Evolutionary conservation across 1,140 invertebrate genomes (phyloP), one percentile per base, ranked within the genome.

Genomic region (Leptopilina boulardi): DNA sequence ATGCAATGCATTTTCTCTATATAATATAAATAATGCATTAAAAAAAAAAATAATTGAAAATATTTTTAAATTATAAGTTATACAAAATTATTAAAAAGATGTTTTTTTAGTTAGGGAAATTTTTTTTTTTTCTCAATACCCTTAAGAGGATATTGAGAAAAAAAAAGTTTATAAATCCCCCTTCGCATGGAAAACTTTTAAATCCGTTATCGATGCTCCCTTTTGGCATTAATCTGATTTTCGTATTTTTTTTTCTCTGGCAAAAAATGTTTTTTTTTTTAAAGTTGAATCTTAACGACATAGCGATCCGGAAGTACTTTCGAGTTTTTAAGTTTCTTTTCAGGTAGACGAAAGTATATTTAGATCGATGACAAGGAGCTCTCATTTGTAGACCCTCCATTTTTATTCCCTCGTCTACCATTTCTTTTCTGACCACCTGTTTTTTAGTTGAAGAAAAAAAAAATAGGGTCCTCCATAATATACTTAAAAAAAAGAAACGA

Each of bases 331-430:
- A 51, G 47, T n/a, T 15, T 44, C 42, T 44, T 44, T 44, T 44
- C n/a, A 51, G 47, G 47, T 51, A 51, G 47, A 51, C n/a, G 47
- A 51, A 51, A 51, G 15, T 51, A 51, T 51, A 51, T 0, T 18
- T 18, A 18, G 47, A 51, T 51, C 47, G 47, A 51, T 51, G 47
- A 51, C 47, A 51, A 51, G 15, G 47, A 51, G 15, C 47, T 51
- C 47, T 51, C 15, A 51, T 51, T 51, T 51, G 47, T 51, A 51
- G 15, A n/a, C 15, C 47, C 47, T 47, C n/a, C n/a, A n/a, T 10
- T 47, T 47, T 38, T 38, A 38, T 38, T 38, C 34, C 34, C 47
- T 51, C n/a, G 6, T 51, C 15, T 51, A 2, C 2, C n/a, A 51
- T 51, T 51, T 51, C 15, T 51, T 51, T 51, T 18, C 47, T 51